Evolutionary conservation across 2,888 invertebrate genomes (phyloP).

Genomic region (Pachliopta kotzebuea): DNA sequence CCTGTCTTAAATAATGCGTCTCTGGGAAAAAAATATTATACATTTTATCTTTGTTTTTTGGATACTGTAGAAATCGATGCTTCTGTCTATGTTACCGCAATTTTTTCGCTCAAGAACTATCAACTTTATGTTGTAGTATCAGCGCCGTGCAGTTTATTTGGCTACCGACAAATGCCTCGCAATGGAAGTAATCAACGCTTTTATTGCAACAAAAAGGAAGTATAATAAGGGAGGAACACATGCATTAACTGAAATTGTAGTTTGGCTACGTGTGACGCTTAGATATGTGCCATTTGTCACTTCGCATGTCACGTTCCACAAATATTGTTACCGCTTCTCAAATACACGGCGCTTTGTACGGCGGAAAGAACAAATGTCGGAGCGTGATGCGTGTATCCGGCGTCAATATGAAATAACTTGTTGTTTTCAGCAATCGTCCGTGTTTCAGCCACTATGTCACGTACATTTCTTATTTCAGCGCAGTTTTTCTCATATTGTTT

Average conservation of each 20-base stretch:
- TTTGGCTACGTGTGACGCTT: slow-evolving; percentile 69
- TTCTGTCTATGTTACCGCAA: neutral
- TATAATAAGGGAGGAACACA: slow-evolving; percentile 66
- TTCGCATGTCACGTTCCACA: slow-evolving; percentile 75
- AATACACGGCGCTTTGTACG: slow-evolving; percentile 58
- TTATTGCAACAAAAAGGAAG: slow-evolving; percentile 70
- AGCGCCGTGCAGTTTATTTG: slow-evolving; percentile 59
- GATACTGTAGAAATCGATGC: neutral
- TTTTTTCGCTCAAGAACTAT: neutral
- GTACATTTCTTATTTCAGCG: slow-evolving; percentile 55
- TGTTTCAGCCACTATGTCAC: slow-evolving; percentile 53
- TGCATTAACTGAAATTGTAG: slow-evolving; percentile 69
- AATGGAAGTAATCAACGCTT: slow-evolving; percentile 69
- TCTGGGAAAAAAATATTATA: slow-evolving; percentile 35
- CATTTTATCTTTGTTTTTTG: slow-evolving; percentile 31
- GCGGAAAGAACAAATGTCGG: slow-evolving; percentile 63
- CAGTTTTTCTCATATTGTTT: slow-evolving; percentile 29
- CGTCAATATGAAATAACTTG: slow-evolving; percentile 69
- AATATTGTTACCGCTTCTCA: slow-evolving; percentile 75
- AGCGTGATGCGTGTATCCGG: slow-evolving; percentile 57
- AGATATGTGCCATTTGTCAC: slow-evolving; percentile 72
- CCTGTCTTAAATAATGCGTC: slow-evolving; percentile 49
- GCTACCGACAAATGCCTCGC: slow-evolving; percentile 51
- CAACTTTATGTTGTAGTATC: slow-evolving; percentile 47
- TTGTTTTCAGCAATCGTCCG: slow-evolving; percentile 64